phyloP scores from a whole-genome alignment of 2,888 invertebrate species.

The Cantharis lateralis region DNA sequence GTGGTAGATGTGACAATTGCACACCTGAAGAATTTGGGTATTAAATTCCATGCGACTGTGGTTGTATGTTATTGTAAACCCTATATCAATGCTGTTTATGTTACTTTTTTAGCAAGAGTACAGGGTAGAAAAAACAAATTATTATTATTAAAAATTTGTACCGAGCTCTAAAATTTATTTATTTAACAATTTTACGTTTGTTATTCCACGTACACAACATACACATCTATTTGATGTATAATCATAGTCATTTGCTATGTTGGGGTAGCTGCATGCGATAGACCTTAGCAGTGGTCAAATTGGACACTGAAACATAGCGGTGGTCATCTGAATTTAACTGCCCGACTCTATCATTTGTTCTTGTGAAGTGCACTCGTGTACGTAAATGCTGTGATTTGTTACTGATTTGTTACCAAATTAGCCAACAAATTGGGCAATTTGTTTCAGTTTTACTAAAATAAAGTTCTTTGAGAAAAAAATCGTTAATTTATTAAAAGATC shows the following conservation, averaged over 20 bases:
- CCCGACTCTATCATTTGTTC: slow-evolving; percentile 47
- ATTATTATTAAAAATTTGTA: not conserved
- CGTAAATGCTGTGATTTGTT: slow-evolving; percentile 48
- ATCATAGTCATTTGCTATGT: slow-evolving; percentile 2
- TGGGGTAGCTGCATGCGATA: slow-evolving; percentile 20
- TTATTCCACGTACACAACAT: not conserved
- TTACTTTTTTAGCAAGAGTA: too few species aligned
- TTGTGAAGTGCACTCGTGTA: slow-evolving; percentile 27
- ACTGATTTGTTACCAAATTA: slow-evolving; percentile 51
- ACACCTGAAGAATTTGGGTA: too few species aligned
- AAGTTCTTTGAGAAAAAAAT: not conserved
- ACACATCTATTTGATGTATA: slow-evolving; percentile 1
- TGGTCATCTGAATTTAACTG: slow-evolving; percentile 51
- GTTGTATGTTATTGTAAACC: too few species aligned
- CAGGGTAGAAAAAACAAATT: not conserved
- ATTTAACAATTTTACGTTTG: not conserved
- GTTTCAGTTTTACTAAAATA: not conserved
- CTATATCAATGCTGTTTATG: too few species aligned
- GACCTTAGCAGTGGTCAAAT: slow-evolving; percentile 10
- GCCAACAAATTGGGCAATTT: slow-evolving; percentile 36
- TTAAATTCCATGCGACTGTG: too few species aligned
- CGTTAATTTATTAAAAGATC: not conserved
- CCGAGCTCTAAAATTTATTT: not conserved
- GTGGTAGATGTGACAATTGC: too few species aligned
- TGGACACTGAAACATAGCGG: slow-evolving; percentile 49